Conservation (phyloP, 1,140 invertebrate species). For the Dryas iulia region DNA sequence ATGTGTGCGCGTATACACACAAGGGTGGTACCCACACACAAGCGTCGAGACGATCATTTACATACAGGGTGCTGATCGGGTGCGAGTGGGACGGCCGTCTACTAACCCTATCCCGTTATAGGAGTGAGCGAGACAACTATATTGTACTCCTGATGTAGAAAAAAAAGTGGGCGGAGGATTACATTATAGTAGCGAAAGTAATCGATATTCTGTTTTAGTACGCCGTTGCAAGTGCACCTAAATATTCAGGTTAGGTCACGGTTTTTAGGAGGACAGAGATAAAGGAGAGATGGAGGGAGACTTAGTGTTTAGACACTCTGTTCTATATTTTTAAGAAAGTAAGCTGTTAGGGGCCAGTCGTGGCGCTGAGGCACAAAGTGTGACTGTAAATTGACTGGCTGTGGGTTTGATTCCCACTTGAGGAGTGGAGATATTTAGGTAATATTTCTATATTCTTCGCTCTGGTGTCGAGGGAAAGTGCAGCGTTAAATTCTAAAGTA, state of each 20-base stretch:
- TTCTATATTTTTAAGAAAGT: no score
- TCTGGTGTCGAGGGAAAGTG: no score
- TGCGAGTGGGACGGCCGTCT: conserved; percentile 67
- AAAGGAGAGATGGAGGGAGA: neutral
- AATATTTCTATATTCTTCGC: no score
- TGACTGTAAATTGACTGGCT: no score
- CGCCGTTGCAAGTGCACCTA: conserved; percentile 73
- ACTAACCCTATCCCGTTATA: conserved; percentile 44
- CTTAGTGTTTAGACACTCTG: no score
- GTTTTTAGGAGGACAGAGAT: neutral
- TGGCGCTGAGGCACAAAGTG: no score
- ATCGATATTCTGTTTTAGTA: conserved; percentile 82
- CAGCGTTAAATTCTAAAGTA: no score
- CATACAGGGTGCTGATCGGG: conserved; percentile 64
- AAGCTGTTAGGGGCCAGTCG: no score
- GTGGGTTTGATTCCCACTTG: no score
- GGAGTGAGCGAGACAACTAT: conserved; percentile 75
- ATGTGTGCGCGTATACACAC: conserved; percentile 43
- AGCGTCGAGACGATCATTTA: conserved; percentile 72
- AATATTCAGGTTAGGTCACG: conserved; percentile 50
- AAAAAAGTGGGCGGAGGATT: conserved; percentile 81
- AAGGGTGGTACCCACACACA: conserved; percentile 57
- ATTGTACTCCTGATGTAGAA: conserved; percentile 80
- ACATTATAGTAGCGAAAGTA: conserved; percentile 82
- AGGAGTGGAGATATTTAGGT: no score